Percentiles rank a stretch among this genome's conserved stretches.
These are phyloP conservation scores for Tholera decimalis DNA, from an alignment of 2,888 invertebrate species.

Conservation along the genomic window DNA sequence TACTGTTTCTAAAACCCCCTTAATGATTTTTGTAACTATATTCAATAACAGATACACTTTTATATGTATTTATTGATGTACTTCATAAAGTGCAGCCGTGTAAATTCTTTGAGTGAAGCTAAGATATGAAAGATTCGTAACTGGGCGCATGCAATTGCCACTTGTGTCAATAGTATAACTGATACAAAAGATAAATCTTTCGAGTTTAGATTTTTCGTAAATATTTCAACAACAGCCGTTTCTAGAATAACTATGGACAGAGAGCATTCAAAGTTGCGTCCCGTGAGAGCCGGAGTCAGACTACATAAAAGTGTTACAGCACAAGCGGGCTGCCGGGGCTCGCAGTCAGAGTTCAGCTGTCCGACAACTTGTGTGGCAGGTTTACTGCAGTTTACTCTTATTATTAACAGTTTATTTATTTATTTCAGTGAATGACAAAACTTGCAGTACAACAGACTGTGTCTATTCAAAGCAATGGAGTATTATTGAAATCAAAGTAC, in stretches of 20 bases:
- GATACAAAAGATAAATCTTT: not conserved
- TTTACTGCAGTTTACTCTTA: too few species aligned
- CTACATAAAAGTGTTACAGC: constrained; percentile 13
- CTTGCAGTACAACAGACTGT: not conserved
- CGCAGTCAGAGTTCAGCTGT: constrained; percentile 18
- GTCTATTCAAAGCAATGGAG: not conserved
- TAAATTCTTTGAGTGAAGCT: too few species aligned
- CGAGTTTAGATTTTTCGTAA: not conserved
- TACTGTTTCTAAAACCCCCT: too few species aligned
- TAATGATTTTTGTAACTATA: too few species aligned
- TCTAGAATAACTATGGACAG: constrained; percentile 1
- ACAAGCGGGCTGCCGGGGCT: not conserved
- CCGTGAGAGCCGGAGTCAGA: constrained; percentile 21
- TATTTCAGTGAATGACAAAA: not conserved
- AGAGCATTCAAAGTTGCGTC: constrained; percentile 13
- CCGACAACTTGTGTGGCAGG: not conserved
- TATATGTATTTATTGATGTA: too few species aligned
- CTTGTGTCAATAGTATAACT: not conserved
- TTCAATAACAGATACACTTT: too few species aligned
- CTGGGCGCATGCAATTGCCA: too few species aligned
- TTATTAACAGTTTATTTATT: constrained; percentile 19
- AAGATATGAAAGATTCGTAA: too few species aligned
- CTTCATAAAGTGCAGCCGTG: too few species aligned
- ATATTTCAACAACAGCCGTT: not conserved
- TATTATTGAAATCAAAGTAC: not conserved